Conservation (phyloP, 2,888 invertebrate genomes). For the Ischnus inquisitorius region DNA sequence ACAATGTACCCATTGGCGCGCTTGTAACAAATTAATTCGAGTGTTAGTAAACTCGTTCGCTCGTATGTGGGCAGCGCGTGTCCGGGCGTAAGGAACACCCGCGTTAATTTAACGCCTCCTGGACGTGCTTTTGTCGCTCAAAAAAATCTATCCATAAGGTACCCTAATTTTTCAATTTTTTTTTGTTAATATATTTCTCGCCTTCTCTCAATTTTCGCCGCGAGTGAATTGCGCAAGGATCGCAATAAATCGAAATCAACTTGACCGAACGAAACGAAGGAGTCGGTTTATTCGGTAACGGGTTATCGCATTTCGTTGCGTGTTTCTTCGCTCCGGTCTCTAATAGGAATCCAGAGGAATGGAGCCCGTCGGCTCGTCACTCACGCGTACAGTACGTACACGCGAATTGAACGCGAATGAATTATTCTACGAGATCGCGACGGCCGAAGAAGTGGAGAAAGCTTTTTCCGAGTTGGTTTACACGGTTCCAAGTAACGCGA, state of each 20-base stretch:
- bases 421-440: constrained; percentile 63
- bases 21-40: constrained; percentile 78
- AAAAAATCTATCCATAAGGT: background rate
- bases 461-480: constrained; percentile 50
- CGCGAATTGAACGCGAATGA: constrained; percentile 59
- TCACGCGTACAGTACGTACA: constrained; percentile 57
- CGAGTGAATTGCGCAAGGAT: background rate
- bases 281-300: constrained; percentile 13
- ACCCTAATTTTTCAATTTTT: background rate
- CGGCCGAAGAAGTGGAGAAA: constrained; percentile 63
- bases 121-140: background rate
- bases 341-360: constrained; percentile 58
- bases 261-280: constrained; percentile 1
- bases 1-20: constrained; percentile 73
- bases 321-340: constrained; percentile 43
- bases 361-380: constrained; percentile 67
- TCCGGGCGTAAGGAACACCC: background rate
- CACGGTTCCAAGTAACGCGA: background rate
- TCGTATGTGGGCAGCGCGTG: constrained; percentile 31
- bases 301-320: constrained; percentile 43
- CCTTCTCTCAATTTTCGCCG: background rate
- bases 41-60: constrained; percentile 73
- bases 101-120: background rate
- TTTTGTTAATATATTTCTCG: background rate
- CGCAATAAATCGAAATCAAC: constrained; percentile 32